phyloP scores from a whole-genome alignment of 1,140 invertebrate species.

The Danaus plexippus region DNA sequence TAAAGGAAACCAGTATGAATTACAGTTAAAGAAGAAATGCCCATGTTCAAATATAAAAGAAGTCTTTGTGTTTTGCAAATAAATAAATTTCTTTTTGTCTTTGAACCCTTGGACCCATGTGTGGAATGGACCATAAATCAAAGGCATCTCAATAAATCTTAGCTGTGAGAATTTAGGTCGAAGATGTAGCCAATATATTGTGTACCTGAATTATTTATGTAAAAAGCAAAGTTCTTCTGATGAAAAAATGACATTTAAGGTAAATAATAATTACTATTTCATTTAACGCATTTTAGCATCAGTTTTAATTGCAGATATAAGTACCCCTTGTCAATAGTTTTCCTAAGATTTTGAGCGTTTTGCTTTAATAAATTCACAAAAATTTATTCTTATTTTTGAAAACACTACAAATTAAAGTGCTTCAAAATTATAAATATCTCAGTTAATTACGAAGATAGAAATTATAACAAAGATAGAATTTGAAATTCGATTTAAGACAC shows the following conservation, averaged over 20 bases:
- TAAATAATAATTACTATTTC: no score
- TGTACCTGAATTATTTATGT: constrained; percentile 6
- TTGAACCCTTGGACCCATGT: constrained; percentile 54
- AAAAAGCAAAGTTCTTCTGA: not conserved
- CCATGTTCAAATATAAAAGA: constrained; percentile 24
- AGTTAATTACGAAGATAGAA: no score
- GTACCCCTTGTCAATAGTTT: no score
- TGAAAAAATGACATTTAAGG: no score
- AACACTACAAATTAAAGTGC: no score
- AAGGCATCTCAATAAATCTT: constrained; percentile 56
- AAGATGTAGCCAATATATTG: constrained; percentile 13
- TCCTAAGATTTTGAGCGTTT: no score
- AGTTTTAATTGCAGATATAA: no score
- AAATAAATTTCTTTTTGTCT: constrained; percentile 57
- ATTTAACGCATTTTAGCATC: no score
- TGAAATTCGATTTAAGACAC: constrained; percentile 15
- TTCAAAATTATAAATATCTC: no score
- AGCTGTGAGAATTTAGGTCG: constrained; percentile 38
- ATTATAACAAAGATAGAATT: not conserved
- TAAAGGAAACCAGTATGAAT: no score
- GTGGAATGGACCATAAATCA: constrained; percentile 58
- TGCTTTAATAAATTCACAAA: no score
- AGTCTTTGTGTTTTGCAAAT: constrained; percentile 41
- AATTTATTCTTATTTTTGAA: no score
- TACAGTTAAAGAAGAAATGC: constrained; percentile 25